Conservation (phyloP, 1,140 invertebrate species). For the Harpegnathos saltator region DNA sequence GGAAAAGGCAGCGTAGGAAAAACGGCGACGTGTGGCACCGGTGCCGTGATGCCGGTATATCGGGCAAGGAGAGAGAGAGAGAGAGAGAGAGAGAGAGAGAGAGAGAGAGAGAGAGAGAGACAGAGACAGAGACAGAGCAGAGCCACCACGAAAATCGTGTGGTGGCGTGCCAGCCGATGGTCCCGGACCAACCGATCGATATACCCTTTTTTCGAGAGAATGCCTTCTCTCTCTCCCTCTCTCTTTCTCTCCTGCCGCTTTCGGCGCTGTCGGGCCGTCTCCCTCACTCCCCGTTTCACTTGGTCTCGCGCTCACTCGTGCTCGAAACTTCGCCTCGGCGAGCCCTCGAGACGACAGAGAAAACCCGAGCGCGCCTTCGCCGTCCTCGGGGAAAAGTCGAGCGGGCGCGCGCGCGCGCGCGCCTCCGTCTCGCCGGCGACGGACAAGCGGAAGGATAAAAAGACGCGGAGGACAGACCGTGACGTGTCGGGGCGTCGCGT, state of each 20-base stretch:
- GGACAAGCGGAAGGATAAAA: slow-evolving; percentile 17
- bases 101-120: slow-evolving; percentile 1
- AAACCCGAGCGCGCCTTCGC: not conserved
- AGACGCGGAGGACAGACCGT: slow-evolving; percentile 16
- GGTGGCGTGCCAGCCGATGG: slow-evolving; percentile 81
- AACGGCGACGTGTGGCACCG: slow-evolving; percentile 19
- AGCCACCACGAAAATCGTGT: slow-evolving; percentile 73
- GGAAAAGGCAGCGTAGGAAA: slow-evolving; percentile 10
- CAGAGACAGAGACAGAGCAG: slow-evolving; percentile 3
- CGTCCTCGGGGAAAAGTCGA: not conserved
- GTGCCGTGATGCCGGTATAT: slow-evolving; percentile 27
- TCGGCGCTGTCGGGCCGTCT: not conserved
- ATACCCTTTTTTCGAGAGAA: slow-evolving; percentile 81
- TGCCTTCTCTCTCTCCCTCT: slow-evolving; percentile 66
- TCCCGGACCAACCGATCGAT: slow-evolving; percentile 83
- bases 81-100: not conserved
- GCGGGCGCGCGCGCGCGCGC: slow-evolving; percentile 45
- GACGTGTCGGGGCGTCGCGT: slow-evolving; percentile 31
- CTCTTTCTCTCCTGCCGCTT: slow-evolving; percentile 53
- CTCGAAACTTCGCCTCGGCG: slow-evolving; percentile 8
- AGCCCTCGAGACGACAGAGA: not conserved
- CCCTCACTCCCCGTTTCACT: slow-evolving; percentile 22
- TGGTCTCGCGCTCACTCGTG: slow-evolving; percentile 13
- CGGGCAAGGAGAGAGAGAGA: not conserved
- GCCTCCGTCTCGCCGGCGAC: not conserved